Conservation (phyloP, 1,140 invertebrate species). For the Aleiodes sp. region DNA sequence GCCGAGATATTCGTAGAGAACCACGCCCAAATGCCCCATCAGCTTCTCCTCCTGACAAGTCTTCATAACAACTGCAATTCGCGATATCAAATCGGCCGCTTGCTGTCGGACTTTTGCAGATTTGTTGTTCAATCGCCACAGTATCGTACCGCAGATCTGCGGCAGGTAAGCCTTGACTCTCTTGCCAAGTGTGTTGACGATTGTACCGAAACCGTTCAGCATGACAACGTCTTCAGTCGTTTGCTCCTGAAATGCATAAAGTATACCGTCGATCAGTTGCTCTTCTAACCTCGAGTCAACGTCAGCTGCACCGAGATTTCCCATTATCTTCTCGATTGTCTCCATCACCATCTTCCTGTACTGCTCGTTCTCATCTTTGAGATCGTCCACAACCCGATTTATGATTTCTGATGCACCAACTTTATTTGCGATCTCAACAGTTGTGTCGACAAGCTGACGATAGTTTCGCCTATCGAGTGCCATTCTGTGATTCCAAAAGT, state of each 20-base stretch:
- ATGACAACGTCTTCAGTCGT: slow-evolving; percentile 99
- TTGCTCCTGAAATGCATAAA: slow-evolving; percentile 99
- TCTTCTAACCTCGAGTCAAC: slow-evolving; percentile 98
- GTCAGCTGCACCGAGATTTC: slow-evolving; percentile 95
- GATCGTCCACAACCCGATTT: slow-evolving; percentile 96
- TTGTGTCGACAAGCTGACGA: slow-evolving; percentile 96
- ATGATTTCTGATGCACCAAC: slow-evolving; percentile 99
- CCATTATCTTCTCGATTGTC: slow-evolving; percentile 99
- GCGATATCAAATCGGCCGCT: slow-evolving; percentile 97
- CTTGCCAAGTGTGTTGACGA: slow-evolving; percentile 97
- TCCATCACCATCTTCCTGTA: slow-evolving; percentile 99
- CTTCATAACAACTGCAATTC: slow-evolving; percentile 99
- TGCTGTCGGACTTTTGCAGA: slow-evolving; percentile 99
- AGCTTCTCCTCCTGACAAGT: slow-evolving; percentile 99
- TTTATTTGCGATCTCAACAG: slow-evolving; percentile 99
- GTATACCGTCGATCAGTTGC: slow-evolving; percentile 98
- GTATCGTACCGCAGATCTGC: slow-evolving; percentile 99
- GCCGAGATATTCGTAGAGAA: slow-evolving; percentile 99
- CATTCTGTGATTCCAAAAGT: slow-evolving; percentile 99
- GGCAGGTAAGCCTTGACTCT: slow-evolving; percentile 98
- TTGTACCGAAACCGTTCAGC: slow-evolving; percentile 99
- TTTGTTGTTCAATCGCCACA: slow-evolving; percentile 99
- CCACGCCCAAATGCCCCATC: slow-evolving; percentile 99
- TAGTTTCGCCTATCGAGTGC: slow-evolving; percentile 98
- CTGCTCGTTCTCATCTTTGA: slow-evolving; percentile 99